phyloP scores from a whole-genome alignment of 2,888 invertebrate genomes.

The Halocaridina rubra region DNA sequence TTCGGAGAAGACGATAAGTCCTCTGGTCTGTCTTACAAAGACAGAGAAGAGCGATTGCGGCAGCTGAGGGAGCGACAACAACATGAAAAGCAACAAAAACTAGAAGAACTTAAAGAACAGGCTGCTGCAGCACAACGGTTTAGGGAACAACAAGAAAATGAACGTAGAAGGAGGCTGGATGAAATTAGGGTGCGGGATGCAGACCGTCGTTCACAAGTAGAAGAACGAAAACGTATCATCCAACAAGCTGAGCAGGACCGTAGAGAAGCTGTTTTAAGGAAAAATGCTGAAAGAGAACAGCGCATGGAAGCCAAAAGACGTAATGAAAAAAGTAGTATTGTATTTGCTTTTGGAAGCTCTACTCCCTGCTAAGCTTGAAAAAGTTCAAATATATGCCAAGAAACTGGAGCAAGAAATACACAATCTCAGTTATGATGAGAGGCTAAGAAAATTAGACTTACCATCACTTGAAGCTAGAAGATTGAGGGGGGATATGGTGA shows the following conservation, averaged over 20 bases:
- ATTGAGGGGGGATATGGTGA: too few relatives aligned
- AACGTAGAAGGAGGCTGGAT: constrained; percentile 83
- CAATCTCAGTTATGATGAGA: too few relatives aligned
- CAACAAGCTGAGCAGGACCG: constrained; percentile 89
- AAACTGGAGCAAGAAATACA: too few relatives aligned
- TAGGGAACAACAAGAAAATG: constrained; percentile 88
- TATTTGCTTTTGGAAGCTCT: constrained; percentile 92
- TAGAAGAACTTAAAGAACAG: constrained; percentile 89
- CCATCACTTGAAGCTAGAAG: too few relatives aligned
- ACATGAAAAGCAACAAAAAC: constrained; percentile 87
- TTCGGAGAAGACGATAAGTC: constrained; percentile 50
- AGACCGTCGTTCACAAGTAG: constrained; percentile 74
- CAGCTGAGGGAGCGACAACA: constrained; percentile 84
- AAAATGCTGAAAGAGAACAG: constrained; percentile 84
- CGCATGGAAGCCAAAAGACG: constrained; percentile 83
- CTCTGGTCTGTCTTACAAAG: constrained; percentile 65
- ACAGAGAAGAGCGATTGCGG: constrained; percentile 68
- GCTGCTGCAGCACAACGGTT: constrained; percentile 69
- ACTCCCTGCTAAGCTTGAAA: too few relatives aligned
- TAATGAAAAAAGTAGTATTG: constrained; percentile 79
- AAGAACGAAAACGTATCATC: constrained; percentile 89
- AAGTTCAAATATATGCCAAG: too few relatives aligned
- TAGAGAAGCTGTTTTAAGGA: constrained; percentile 85
- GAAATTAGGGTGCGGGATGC: constrained; percentile 81
- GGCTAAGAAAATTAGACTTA: too few relatives aligned